These are phyloP conservation scores for Numida meleagris DNA, from an alignment of 2,113 vertebrate genomes.

Conservation along the genomic window DNA sequence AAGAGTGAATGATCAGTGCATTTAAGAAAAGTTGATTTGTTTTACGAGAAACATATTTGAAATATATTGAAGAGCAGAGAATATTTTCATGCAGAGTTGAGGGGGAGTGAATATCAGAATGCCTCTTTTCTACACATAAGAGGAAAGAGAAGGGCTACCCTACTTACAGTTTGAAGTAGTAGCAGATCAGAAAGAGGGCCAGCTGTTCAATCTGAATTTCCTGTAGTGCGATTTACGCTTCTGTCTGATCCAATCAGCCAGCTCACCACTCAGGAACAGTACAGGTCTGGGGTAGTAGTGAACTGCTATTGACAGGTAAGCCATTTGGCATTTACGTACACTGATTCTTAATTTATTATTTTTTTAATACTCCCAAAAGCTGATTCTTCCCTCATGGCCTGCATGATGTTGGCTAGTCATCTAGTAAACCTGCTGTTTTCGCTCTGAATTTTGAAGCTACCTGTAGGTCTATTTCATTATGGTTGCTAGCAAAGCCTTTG, in stretches of 20 bases:
- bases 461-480: not conserved
- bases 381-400: not conserved
- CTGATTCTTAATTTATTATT: not conserved
- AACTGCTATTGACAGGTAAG: not conserved
- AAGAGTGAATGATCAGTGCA: not conserved
- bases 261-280: not conserved
- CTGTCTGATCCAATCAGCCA: constrained; percentile 35
- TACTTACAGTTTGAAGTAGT: not conserved
- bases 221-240: not conserved
- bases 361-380: not conserved
- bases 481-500: not conserved
- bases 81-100: not conserved
- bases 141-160: not conserved
- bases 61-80: not conserved
- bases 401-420: not conserved
- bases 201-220: not conserved
- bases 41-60: not conserved
- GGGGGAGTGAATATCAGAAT: not conserved
- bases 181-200: not conserved
- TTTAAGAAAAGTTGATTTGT: not conserved
- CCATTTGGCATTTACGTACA: not conserved
- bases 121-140: not conserved
- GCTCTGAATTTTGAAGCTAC: not conserved
- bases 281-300: not conserved
- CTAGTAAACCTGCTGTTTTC: not conserved